Evolutionary conservation across 35 echinoderm and acorn worm genomes (phyloP), one percentile per base, ranked within the genome.

Genomic region (Eucidaris tribuloides): DNA sequence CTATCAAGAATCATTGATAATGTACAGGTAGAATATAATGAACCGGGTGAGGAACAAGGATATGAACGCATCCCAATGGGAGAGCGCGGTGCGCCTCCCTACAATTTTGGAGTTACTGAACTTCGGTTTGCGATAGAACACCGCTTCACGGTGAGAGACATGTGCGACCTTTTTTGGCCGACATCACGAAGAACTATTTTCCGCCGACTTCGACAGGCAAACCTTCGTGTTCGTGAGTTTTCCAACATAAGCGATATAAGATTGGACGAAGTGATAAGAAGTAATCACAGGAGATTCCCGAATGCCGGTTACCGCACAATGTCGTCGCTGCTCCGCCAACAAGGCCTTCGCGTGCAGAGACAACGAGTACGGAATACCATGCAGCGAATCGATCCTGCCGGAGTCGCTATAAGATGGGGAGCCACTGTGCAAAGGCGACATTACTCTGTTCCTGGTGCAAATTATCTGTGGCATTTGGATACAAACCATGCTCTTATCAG

Each of bases 231-330:
- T 31, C 18, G 49, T 31, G 37, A 17, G 38, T 84, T 46, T 44
- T 5, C 61, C 5, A 25, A 49, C 24, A 45, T 84, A 79, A 27
- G 30, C 18, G 38, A 86, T 55, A 17, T n/a, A 35, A 49, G 58
- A 2, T 56, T 86, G 0, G 71, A 86, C n/a, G 41, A 2, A 20
- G 41, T 18, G 5, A 39, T 86, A 2, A 45, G 55, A n/a, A 20
- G 60, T 13, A 41, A 79, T 28, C 84, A 86, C 45, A 0, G 40
- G 0, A 42, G 34, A 3, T 79, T 86, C 35, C 84, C 84, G 62
- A 42, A 68, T 1, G 84, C 71, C 35, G 84, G 84, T 5, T 79
- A 41, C 17, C 36, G 76, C 4, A 86, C 70, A 25, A 86, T 86
- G 84, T 1, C 36, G 49, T 86, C 84, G 15, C 66, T 86, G 1